Evolutionary conservation across 2,797 vertebrate species (phyloP), one percentile per base, ranked within the genome.

Genomic region (Zalophus californianus): DNA sequence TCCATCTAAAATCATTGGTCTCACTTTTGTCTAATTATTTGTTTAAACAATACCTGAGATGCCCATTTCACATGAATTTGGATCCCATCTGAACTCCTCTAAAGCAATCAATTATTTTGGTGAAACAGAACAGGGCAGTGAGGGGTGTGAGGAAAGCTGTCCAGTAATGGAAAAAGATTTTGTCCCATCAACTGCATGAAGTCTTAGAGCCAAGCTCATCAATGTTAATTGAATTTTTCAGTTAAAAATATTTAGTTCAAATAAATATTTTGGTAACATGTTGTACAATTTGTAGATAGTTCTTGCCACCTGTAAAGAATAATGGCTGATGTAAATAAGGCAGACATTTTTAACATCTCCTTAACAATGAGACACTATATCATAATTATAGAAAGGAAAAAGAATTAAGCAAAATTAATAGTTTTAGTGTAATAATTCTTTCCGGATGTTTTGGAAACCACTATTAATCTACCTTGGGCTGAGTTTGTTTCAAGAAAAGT

Each of bases 221-320:
- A 6, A 50, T 9, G 15, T 73, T 86, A 48, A 52, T 44, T 85
- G 52, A 94, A 77, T 29, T 75, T 75, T 80, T 91, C 50, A 41
- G n/a, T 60, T 95, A 73, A 92, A 94, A 82, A 77, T 73, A 90
- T 32, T 86, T 89, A 75, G 50, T 83, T 90, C 13, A 86, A 64
- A 60, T 88, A 82, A 86, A 58, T 95, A 64, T 80, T 78, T 91
- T 84, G 32, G 27, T 89, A 91, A 86, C n/a, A 12, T 32, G 1
- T 38, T 48, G 0, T 70, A 52, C 38, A 44, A 62, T 48, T 96
- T 73, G 2, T 48, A 64, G n/a, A n/a, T 73, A 72, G 4, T 11
- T 92, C n/a, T 96, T 75, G 75, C 14, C 23, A 64, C 12, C 35
- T 94, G 41, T 84, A 48, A 83, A 86, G 44, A 95, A 80, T 80